Evolutionary conservation across 2,888 invertebrate species (phyloP), one percentile per base, ranked within the genome.

Genomic region (Drosophila eohydei): DNA sequence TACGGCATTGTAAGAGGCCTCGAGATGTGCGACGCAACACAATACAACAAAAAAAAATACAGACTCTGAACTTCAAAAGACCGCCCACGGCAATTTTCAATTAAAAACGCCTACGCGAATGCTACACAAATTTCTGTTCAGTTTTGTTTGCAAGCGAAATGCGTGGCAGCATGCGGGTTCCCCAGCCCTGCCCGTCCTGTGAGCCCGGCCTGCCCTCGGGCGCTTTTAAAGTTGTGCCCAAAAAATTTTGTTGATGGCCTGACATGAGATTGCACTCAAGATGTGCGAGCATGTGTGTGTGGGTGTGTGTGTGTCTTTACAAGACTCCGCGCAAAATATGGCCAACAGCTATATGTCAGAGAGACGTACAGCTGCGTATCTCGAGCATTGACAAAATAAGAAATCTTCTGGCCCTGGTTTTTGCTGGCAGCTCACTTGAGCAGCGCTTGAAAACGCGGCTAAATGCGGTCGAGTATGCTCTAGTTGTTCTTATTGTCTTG

Each of bases 211-310:
- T 44, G 36, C 4, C 66, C 51, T 64, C 32, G 66, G 81, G 56
- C 71, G 54, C 63, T 68, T 71, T 83, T 66, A 78, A 83, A 81
- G 75, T 70, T 76, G 66, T 50, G 68, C 69, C 43, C 48, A 12
- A 60, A 46, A 63, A 75, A 65, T 16, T 32, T 62, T 60, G 48
- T 60, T 71, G 67, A 80, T 69, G 80, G 65, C 70, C 55, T 61
- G 68, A 86, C 86, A 86, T 79, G 82, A 80, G 81, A 88, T 80
- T 80, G 87, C 86, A 86, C 86, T 86, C 84, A 80, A 88, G 69
- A 72, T 70, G 60, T 71, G 28, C 71, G 62, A 72, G 55, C 34
- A 30, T 52, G 43, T 36, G 21, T 41, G 34, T 21, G 32, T 32
- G 16, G 51, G 38, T 58, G 48, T 52, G 50, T 46, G 40, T 48